These are phyloP conservation scores for Ommatoiulus sabulosus DNA, from an alignment of 2,888 invertebrate species.

Conservation along the genomic window DNA sequence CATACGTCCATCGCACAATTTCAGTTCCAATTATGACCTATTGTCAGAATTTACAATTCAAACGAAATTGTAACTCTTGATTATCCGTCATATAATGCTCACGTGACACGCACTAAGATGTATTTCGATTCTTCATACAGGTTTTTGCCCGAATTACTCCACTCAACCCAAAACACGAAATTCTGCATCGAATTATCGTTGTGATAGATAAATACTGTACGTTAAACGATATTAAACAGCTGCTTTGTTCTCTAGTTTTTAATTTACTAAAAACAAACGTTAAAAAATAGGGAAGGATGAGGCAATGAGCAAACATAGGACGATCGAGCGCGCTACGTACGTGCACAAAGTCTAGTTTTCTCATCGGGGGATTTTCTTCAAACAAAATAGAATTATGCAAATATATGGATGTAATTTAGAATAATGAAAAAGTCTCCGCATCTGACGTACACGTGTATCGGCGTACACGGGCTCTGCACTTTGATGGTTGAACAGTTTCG, in stretches of 20 bases:
- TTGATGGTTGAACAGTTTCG: slow-evolving; percentile 11
- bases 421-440: neutral
- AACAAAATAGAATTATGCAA: slow-evolving; percentile 12
- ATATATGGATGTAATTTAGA: neutral
- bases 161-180: too few relatives aligned
- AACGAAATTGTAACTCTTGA: too few relatives aligned
- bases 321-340: neutral
- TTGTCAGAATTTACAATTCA: too few relatives aligned
- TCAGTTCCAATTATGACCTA: too few relatives aligned
- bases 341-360: neutral
- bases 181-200: too few relatives aligned
- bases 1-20: too few relatives aligned
- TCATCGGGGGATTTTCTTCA: slow-evolving; percentile 12
- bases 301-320: neutral
- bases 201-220: too few relatives aligned
- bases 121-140: too few relatives aligned
- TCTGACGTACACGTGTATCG: slow-evolving; percentile 1
- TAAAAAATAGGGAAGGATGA: neutral
- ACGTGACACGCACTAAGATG: too few relatives aligned
- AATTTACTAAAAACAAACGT: neutral
- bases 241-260: neutral
- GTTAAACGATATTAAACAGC: neutral
- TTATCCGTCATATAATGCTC: too few relatives aligned
- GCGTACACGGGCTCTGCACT: neutral
- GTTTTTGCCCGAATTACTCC: too few relatives aligned